phyloP scores from a whole-genome alignment of 2,797 vertebrate species.

The Ctenochaetus hawaiiensis region DNA sequence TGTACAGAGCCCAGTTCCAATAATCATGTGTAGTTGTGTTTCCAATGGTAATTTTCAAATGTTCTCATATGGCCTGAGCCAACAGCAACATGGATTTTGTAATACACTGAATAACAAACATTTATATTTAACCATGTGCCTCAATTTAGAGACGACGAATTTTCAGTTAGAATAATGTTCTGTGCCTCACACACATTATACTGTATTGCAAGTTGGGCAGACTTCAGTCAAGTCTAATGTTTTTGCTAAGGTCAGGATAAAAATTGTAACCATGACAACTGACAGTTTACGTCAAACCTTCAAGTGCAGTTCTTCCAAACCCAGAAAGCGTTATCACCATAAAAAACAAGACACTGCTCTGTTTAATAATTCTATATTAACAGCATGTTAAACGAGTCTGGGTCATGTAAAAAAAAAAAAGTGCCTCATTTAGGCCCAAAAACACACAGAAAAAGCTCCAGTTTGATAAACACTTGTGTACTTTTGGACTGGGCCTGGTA shows the following conservation, averaged over 20 bases:
- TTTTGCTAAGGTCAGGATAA: not conserved
- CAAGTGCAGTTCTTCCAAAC: no score
- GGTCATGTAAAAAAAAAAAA: no score
- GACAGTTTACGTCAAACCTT: no score
- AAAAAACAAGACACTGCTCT: no score
- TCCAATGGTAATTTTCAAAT: constrained; percentile 15
- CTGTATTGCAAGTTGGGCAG: not conserved
- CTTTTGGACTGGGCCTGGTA: no score
- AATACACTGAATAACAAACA: constrained; percentile 4
- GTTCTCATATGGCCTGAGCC: constrained; percentile 10
- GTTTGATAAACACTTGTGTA: no score
- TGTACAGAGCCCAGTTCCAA: not conserved
- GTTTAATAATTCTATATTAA: no score
- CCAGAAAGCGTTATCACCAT: no score
- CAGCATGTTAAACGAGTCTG: no score
- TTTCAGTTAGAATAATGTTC: not conserved
- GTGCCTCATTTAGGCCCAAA: no score
- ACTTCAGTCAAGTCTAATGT: not conserved
- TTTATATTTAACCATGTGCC: constrained; percentile 5
- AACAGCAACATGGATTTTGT: constrained; percentile 15
- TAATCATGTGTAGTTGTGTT: not conserved
- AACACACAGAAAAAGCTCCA: no score
- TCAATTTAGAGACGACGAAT: not conserved
- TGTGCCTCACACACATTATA: not conserved
- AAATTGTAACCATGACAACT: no score